Percentiles rank a stretch among this genome's conserved stretches.
These are phyloP conservation scores for Eulithis prunata DNA, from an alignment of 2,888 invertebrate genomes.

Conservation along the genomic window DNA sequence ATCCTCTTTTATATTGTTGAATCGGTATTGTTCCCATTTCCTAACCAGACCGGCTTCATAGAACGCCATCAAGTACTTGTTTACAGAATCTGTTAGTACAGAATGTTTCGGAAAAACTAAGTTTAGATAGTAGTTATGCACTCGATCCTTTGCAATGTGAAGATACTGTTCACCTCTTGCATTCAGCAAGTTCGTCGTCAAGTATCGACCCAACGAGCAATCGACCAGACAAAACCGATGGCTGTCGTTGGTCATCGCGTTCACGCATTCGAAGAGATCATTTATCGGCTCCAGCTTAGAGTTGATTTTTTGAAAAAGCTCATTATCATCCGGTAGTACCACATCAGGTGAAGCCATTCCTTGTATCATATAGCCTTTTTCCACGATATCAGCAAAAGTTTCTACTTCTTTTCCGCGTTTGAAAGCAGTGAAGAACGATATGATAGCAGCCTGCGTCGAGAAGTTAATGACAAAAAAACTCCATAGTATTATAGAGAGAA, in stretches of 20 bases:
- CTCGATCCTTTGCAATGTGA: constrained; percentile 69
- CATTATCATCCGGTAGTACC: constrained; percentile 68
- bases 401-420: constrained; percentile 74
- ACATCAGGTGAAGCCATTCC: constrained; percentile 75
- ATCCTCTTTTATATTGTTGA: constrained; percentile 66
- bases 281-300: constrained; percentile 59
- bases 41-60: constrained; percentile 71
- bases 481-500: constrained; percentile 68
- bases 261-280: constrained; percentile 62
- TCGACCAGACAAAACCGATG: constrained; percentile 72
- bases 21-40: constrained; percentile 76
- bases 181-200: constrained; percentile 64
- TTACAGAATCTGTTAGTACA: constrained; percentile 60
- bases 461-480: constrained; percentile 74
- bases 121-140: constrained; percentile 72
- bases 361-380: constrained; percentile 70
- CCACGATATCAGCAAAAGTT: constrained; percentile 72
- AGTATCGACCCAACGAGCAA: constrained; percentile 69
- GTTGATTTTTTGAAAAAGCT: constrained; percentile 63
- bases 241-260: constrained; percentile 59
- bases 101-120: constrained; percentile 67
- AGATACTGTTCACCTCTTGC: constrained; percentile 71
- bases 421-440: constrained; percentile 71
- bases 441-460: constrained; percentile 71
- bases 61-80: constrained; percentile 60